These are phyloP conservation scores for Gymnoscopelus microlampas DNA, from an alignment of 2,797 vertebrate species.

Conservation along the genomic window DNA sequence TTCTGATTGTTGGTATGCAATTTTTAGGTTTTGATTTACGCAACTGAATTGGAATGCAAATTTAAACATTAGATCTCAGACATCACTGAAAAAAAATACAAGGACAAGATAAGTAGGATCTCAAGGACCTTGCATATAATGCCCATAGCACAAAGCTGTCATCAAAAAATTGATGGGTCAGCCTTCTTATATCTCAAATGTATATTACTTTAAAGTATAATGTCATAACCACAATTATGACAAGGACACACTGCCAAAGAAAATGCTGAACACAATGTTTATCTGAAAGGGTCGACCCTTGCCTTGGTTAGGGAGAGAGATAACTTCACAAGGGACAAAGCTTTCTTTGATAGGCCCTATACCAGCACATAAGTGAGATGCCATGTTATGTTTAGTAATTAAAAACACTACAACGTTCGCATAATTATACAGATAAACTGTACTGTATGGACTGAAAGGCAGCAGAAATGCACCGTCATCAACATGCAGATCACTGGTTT, in stretches of 20 bases:
- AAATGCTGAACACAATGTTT: too few relatives aligned
- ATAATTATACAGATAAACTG: constrained; percentile 35
- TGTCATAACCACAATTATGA: too few relatives aligned
- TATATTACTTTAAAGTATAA: too few relatives aligned
- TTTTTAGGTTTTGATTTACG: constrained; percentile 1
- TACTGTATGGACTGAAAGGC: neutral
- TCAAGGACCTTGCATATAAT: constrained; percentile 12
- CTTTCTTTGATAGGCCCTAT: neutral
- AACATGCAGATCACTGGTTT: constrained; percentile 42
- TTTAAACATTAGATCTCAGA: constrained; percentile 10
- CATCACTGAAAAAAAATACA: constrained; percentile 16
- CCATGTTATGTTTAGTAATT: constrained; percentile 13
- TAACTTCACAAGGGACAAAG: neutral
- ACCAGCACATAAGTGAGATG: neutral
- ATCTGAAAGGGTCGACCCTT: too few relatives aligned
- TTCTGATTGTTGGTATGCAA: neutral
- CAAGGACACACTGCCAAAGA: too few relatives aligned
- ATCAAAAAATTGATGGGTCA: too few relatives aligned
- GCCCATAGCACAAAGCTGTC: neutral
- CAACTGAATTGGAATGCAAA: constrained; percentile 3
- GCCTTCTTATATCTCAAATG: too few relatives aligned
- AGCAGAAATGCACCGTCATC: constrained; percentile 28
- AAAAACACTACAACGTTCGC: constrained; percentile 22
- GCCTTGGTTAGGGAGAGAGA: neutral
- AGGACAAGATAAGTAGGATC: neutral